phyloP scores from a whole-genome alignment of 2,888 invertebrate species.

The Pheosia gnoma region DNA sequence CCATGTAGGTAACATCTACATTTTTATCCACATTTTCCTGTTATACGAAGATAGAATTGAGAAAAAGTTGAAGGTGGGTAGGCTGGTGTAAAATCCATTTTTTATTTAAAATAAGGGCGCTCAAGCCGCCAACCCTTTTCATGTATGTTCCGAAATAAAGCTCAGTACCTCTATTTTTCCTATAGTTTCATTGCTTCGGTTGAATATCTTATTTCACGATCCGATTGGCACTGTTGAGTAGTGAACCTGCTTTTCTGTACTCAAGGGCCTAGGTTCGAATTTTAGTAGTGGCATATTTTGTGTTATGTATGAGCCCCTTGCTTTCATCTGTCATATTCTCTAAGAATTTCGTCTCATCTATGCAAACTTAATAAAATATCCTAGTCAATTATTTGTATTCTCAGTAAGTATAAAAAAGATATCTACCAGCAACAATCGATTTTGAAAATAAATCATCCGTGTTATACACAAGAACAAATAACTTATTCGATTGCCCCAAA shows the following conservation, averaged over 20 bases:
- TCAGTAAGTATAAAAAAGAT: not conserved
- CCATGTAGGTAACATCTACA: no score
- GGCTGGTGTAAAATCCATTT: not conserved
- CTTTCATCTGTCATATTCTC: no score
- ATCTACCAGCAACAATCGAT: no score
- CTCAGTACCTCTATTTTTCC: not conserved
- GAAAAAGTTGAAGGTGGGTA: not conserved
- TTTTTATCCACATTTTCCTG: no score
- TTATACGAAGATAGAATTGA: not conserved
- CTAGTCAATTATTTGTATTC: no score
- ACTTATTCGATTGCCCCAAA: not conserved
- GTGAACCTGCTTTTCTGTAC: no score
- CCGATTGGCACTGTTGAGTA: not conserved
- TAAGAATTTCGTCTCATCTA: no score
- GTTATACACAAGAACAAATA: not conserved
- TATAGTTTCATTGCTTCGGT: not conserved
- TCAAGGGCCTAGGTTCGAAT: no score
- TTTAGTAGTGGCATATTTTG: no score
- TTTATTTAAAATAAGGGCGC: slow-evolving; percentile 2
- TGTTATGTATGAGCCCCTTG: no score
- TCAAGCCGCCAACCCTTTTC: slow-evolving; percentile 2
- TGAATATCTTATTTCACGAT: not conserved
- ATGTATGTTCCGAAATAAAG: not conserved
- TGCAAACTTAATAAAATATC: no score
- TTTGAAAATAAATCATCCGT: no score